Percentiles rank a stretch among this genome's conserved stretches.
Evolutionary conservation across 1,140 invertebrate genomes (phyloP).

Genomic region (Phymorhynchus buccinoides): DNA sequence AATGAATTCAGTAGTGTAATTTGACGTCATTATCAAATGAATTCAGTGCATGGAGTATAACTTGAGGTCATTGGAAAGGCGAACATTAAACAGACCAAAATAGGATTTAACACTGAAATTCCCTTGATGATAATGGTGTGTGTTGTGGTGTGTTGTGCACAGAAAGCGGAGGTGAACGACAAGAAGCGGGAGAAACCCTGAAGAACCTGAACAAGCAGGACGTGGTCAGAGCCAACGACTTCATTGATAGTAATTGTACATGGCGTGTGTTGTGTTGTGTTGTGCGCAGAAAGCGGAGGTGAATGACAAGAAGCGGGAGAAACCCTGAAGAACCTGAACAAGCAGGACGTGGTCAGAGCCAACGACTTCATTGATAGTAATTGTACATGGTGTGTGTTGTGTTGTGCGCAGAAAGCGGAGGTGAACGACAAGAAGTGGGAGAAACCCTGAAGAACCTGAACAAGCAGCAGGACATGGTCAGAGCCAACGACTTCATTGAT

Average conservation of each 20-base stretch:
- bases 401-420: conserved; percentile 51
- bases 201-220: conserved; percentile 77
- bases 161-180: conserved; percentile 60
- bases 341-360: conserved; percentile 90
- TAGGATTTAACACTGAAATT: too few relatives aligned
- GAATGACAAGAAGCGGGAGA: conserved; percentile 54
- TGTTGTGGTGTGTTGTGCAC: neutral
- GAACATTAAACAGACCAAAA: too few relatives aligned
- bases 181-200: conserved; percentile 53
- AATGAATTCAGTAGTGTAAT: too few relatives aligned
- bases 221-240: conserved; percentile 95
- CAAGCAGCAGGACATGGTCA: conserved; percentile 85
- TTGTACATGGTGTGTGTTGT: neutral
- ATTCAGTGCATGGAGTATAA: too few relatives aligned
- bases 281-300: conserved; percentile 54
- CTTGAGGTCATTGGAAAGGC: too few relatives aligned
- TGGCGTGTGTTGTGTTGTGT: neutral
- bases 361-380: conserved; percentile 84
- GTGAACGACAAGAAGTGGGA: conserved; percentile 51
- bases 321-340: conserved; percentile 62
- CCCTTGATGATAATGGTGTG: neutral
- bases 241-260: too few relatives aligned
- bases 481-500: conserved; percentile 91
- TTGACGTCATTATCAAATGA: too few relatives aligned
- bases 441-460: conserved; percentile 63